Percentiles rank a stretch among this genome's conserved stretches.
phyloP scores from a whole-genome alignment of 2,797 vertebrate species.

The Enteromius mattozi region DNA sequence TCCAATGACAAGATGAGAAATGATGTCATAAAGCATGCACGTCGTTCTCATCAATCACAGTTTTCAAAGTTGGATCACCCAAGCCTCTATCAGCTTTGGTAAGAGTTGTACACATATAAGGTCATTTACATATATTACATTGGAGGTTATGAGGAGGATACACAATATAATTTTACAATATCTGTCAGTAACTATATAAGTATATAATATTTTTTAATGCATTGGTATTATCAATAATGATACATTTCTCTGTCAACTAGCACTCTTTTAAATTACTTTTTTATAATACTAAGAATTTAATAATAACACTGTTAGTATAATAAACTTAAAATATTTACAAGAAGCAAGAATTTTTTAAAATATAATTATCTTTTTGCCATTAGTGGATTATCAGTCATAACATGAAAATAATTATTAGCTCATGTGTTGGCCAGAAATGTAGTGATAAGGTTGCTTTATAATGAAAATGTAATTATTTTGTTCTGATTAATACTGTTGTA shows the following conservation, averaged over 20 bases:
- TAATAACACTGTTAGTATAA: not conserved
- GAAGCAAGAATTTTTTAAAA: too few species aligned
- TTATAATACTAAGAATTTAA: not conserved
- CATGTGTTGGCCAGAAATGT: not conserved
- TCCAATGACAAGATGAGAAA: constrained; percentile 25
- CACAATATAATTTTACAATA: not conserved
- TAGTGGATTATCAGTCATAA: not conserved
- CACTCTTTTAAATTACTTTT: not conserved
- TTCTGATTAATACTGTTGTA: not conserved
- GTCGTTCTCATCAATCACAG: constrained; percentile 26
- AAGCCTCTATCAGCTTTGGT: not conserved
- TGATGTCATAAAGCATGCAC: constrained; percentile 31
- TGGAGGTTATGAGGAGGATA: not conserved
- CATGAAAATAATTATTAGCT: not conserved
- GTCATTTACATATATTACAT: not conserved
- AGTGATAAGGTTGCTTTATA: not conserved
- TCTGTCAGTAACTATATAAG: not conserved
- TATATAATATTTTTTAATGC: not conserved
- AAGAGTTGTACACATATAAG: not conserved
- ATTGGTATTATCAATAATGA: not conserved
- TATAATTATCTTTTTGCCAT: not conserved
- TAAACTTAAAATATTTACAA: not conserved
- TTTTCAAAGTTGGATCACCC: constrained; percentile 4
- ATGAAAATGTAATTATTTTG: not conserved
- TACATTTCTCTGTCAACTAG: not conserved